Base-by-base conservation (phyloP, 2,888 invertebrate species). In the Reticulitermes lucifugus region DNA sequence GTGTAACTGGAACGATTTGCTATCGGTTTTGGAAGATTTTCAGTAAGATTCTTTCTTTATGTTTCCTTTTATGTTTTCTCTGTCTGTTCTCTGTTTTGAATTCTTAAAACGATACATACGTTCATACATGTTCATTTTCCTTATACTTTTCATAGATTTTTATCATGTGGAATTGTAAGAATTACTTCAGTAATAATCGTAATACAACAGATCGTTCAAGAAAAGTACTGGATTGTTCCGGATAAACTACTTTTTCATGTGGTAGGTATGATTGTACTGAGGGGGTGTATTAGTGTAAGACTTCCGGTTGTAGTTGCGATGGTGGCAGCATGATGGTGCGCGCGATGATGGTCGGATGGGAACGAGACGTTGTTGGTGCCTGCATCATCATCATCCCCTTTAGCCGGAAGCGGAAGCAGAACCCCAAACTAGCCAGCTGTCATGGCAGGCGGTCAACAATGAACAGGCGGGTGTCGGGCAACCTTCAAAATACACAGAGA, bases 401-500 rank as follows among this genome's bases (percentile, higher is more conserved):
- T 77, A 77, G 79, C 84, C 71, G 77, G 77, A 73, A 73, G 80
- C 85, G 77, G 79, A 70, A 73, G 80, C 85, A 60, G 79, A 70
- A 73, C 59, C 86, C 83, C 65, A 60, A 86, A 85, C 86, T 86
- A 84, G 80, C 79, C 85, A 83, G 84, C 85, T 82, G 86, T 85
- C 84, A 86, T 86, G 86, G 85, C 83, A 75, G 81, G 83, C 84
- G 73, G 79, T 80, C 82, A 82, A 83, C 83, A 83, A 84, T 85
- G 84, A 83, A 86, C 84, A 85, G 84, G 83, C 84, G 86, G 82
- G 83, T 85, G 85, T 79, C 86, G 85, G 87, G 83, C 85, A 85
- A 87, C 87, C 87, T 87, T 87, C 85, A 85, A 87, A 87, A 86
- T 85, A 87, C 87, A 87, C 79, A 86, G 85, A 87, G 80, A 86